Percentiles rank a stretch among this genome's conserved stretches.
Conservation (phyloP, 2,113 vertebrate species). For the Sapayoa aenigma region DNA sequence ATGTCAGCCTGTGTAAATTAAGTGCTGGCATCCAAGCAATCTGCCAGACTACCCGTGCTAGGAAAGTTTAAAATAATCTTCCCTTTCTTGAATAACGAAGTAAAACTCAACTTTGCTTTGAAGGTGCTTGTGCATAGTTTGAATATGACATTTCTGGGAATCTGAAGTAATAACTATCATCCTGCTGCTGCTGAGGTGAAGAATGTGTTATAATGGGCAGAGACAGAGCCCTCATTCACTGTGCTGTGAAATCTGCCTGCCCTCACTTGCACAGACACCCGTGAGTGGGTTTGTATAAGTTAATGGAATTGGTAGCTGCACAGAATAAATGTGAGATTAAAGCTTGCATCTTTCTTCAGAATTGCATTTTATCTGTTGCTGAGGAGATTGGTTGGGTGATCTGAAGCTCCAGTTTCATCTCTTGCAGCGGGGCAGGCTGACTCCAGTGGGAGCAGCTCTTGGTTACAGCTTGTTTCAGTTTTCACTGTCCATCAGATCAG, state of each 20-base stretch:
- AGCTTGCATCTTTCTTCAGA: not conserved
- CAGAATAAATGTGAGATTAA: not conserved
- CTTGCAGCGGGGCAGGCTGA: not conserved
- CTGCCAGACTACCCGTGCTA: not conserved
- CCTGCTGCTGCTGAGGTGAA: not conserved
- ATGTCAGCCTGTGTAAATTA: not conserved
- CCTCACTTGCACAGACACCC: not conserved
- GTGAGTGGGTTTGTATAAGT: not conserved
- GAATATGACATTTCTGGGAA: not conserved
- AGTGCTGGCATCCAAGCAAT: not conserved
- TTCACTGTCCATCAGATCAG: not conserved
- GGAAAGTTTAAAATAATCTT: not conserved
- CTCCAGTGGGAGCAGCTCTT: not conserved
- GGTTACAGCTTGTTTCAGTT: not conserved
- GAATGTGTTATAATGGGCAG: not conserved
- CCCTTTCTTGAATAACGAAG: not conserved
- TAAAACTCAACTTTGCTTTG: not conserved
- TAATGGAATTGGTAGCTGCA: not conserved
- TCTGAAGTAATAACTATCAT: not conserved
- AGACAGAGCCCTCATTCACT: not conserved
- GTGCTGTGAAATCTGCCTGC: not conserved
- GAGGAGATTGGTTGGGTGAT: not conserved
- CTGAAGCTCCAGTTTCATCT: not conserved
- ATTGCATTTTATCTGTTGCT: not conserved
- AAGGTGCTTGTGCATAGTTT: not conserved